Conservation (phyloP, 2,113 vertebrate species). For the Misgurnus mizolepis region DNA sequence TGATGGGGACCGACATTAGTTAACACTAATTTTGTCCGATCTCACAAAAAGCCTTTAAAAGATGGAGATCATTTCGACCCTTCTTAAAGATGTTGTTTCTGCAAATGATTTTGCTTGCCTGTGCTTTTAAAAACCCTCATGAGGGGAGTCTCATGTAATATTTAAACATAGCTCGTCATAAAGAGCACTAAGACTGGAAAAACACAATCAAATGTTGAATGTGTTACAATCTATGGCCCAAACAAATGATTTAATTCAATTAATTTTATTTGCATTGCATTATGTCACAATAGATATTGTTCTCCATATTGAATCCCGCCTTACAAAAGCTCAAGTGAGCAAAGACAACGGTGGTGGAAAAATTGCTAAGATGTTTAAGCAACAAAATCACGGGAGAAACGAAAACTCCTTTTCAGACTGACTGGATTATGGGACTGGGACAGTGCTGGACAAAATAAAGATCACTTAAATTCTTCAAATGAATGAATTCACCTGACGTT, state of each 20-base stretch:
- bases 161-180: conserved; percentile 7
- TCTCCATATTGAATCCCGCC: too few relatives aligned
- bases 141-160: conserved; percentile 7
- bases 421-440: too few relatives aligned
- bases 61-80: background rate
- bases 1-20: background rate
- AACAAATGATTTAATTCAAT: background rate
- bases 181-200: background rate
- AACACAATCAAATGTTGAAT: background rate
- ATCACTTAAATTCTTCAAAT: too few relatives aligned
- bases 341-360: too few relatives aligned
- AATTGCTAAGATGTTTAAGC: too few relatives aligned
- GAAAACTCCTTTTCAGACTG: too few relatives aligned
- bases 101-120: background rate
- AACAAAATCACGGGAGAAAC: too few relatives aligned
- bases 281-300: too few relatives aligned
- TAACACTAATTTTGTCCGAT: background rate
- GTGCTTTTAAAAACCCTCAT: background rate
- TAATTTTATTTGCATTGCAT: too few relatives aligned
- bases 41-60: background rate
- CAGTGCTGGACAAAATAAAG: too few relatives aligned
- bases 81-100: background rate
- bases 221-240: background rate
- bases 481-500: too few relatives aligned
- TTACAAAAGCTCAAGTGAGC: too few relatives aligned